A percentile compares a stretch with the other conserved stretches of the same genome.
Evolutionary conservation across 2,113 vertebrate species (phyloP).

Genomic region (Phalacrocorax brasilianus): DNA sequence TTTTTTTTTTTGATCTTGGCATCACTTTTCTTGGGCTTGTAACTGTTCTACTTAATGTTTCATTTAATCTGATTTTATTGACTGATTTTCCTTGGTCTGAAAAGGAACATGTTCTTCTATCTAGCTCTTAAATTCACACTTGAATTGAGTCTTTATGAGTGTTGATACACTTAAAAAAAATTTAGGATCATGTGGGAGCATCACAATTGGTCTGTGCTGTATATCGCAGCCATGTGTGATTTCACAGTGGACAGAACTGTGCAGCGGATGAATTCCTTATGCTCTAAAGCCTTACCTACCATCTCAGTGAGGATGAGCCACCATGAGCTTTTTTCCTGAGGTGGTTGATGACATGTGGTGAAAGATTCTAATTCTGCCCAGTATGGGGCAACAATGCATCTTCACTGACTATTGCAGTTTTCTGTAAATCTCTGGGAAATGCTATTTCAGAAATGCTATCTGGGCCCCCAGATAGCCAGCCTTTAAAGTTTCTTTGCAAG

Average conservation of each 20-base stretch:
- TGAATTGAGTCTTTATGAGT: neutral
- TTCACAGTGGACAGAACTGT: neutral
- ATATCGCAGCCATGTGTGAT: neutral
- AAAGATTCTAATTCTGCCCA: neutral
- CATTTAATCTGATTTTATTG: neutral
- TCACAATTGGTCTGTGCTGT: neutral
- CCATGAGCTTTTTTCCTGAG: neutral
- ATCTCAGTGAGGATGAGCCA: neutral
- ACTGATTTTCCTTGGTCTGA: neutral
- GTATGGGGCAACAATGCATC: neutral
- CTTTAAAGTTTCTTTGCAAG: neutral
- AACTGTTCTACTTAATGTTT: neutral
- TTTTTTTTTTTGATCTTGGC: neutral
- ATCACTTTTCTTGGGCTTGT: neutral
- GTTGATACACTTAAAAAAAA: neutral
- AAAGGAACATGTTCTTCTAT: neutral
- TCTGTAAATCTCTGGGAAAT: neutral
- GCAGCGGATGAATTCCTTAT: neutral
- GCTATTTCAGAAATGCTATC: neutral
- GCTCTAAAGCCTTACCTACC: neutral
- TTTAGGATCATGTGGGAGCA: neutral
- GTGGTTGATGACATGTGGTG: neutral
- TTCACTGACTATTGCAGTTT: neutral
- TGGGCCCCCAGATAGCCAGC: neutral
- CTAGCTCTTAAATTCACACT: neutral